Evolutionary conservation across 2,888 invertebrate species (phyloP).

Genomic region (Mylabris sibirica): DNA sequence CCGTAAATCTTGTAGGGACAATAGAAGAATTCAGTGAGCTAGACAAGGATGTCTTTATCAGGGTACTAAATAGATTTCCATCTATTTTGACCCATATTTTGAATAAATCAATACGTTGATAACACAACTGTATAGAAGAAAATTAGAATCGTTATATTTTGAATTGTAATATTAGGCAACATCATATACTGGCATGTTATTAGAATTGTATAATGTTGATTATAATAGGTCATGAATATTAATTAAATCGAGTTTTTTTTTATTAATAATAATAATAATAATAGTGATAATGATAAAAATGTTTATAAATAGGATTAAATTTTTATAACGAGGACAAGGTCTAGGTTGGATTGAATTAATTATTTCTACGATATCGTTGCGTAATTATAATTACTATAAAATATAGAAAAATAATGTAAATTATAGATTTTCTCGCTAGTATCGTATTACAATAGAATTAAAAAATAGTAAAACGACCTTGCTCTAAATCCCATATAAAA

Average conservation of each 20-base stretch:
- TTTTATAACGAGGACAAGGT: background rate
- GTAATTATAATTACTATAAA: background rate
- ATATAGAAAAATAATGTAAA: background rate
- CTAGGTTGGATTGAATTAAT: conserved; percentile 1
- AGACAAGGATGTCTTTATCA: too few species aligned
- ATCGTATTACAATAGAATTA: background rate
- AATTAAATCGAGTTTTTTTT: background rate
- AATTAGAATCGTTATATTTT: background rate
- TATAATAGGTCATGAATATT: background rate
- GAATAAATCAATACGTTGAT: conserved; percentile 13
- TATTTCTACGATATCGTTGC: background rate
- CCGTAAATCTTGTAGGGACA: too few species aligned
- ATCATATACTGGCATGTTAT: conserved; percentile 31
- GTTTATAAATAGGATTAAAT: background rate
- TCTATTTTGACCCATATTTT: background rate
- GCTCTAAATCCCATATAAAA: background rate
- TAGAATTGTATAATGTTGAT: conserved; percentile 33
- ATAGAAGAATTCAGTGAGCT: too few species aligned
- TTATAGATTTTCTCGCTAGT: background rate
- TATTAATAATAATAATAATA: background rate
- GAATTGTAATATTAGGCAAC: conserved; percentile 30
- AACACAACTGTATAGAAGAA: background rate
- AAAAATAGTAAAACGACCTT: background rate
- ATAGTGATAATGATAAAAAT: too few species aligned
- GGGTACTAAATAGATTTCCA: too few species aligned